phyloP scores from a whole-genome alignment of 1,140 invertebrate species.

The Aphelenchoides besseyi region DNA sequence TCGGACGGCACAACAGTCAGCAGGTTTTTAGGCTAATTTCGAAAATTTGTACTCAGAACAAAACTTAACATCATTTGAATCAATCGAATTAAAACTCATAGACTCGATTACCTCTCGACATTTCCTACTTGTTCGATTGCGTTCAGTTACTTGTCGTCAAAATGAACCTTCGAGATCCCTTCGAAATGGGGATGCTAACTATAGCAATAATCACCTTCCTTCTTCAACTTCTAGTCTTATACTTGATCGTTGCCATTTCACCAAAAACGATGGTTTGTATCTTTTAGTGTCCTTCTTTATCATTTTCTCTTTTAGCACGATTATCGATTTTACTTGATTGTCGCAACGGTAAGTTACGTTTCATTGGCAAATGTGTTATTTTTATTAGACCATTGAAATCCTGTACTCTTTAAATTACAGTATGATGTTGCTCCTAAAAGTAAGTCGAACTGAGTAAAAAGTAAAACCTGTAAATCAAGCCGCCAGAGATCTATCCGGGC shows the following conservation, averaged over 20 bases:
- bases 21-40: too few species aligned
- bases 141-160: background rate
- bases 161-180: background rate
- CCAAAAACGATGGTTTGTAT: background rate
- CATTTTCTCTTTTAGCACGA: too few species aligned
- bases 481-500: background rate
- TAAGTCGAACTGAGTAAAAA: background rate
- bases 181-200: background rate
- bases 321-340: background rate
- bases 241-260: background rate
- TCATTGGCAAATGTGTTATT: too few species aligned
- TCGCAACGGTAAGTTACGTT: background rate
- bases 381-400: background rate
- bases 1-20: too few species aligned
- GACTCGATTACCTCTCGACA: too few species aligned
- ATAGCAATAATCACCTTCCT: background rate
- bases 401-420: background rate
- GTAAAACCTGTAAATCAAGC: background rate
- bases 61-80: too few species aligned
- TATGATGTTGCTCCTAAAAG: background rate
- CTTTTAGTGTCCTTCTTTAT: too few species aligned
- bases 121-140: background rate
- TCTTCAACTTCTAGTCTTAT: background rate
- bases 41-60: too few species aligned
- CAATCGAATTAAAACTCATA: too few species aligned